Evolutionary conservation across 2,888 invertebrate genomes (phyloP), one percentile per base, ranked within the genome.

Genomic region (Mechanitis messenoides): DNA sequence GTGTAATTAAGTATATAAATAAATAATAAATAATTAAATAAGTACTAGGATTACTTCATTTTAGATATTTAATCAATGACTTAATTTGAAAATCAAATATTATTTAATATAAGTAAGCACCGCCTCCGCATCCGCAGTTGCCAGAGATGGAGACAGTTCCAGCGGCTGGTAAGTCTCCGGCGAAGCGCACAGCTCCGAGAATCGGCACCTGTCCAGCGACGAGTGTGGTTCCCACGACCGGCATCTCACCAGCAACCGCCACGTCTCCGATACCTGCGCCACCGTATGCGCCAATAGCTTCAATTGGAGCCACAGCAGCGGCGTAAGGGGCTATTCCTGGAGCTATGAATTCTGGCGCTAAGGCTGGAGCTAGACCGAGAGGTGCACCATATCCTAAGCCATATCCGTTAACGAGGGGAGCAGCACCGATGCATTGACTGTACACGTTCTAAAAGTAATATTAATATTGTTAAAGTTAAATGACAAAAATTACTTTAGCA

Each of bases 181-280:
- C 71, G 66, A 81, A 77, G 35, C 70, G 63, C 9, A 78, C 76
- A 33, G 72, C 69, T 6, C 78, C 74, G 50, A 72, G 70, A 61
- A 77, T 75, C 3, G 78, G 76, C 12, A 78, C 73, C 56, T 71
- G 71, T 46, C 77, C 76, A n/a, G 70, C 69, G 35, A 77, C 69
- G 7, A 70, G 64, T 3, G 76, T 76, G n/a, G 62, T 68, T 31
- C 78, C 78, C 56, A 65, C 66, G 20, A 78, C 71, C 11, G 69
- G 72, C 64, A 78, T 68, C 63, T 77, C 73, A 11, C 77, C 71
- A 38, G 57, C 63, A 33, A 73, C 70, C 2, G 61, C 63, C 20
- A 74, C 61, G 28, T 74, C 70, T 3, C 70, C 67, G 20, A 71
- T 56, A 3, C 74, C 71, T n/a, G 69, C 67, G 7, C 38, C 38